These are phyloP conservation scores for Volucella zonaria DNA, from an alignment of 2,888 invertebrate species.

Conservation along the genomic window DNA sequence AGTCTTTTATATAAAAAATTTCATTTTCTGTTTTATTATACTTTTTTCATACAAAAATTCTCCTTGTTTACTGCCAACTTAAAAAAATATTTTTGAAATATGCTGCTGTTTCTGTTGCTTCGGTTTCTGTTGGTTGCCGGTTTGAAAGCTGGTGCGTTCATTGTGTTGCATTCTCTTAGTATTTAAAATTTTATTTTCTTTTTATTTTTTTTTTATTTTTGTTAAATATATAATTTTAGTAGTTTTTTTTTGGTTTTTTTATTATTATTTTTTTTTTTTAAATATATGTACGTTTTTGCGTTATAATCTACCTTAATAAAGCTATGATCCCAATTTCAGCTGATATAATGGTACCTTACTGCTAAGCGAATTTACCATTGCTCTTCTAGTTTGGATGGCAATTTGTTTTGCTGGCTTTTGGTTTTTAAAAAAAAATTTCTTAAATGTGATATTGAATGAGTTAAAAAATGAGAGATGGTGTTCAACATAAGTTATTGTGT, in stretches of 20 bases:
- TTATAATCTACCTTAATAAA: slow-evolving; percentile 84
- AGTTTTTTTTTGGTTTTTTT: slow-evolving; percentile 58
- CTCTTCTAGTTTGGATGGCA: slow-evolving; percentile 76
- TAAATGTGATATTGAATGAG: background rate
- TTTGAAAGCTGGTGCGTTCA: slow-evolving; percentile 55
- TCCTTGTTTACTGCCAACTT: slow-evolving; percentile 51
- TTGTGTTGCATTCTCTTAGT: slow-evolving; percentile 60
- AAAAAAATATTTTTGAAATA: slow-evolving; percentile 33
- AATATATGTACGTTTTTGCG: slow-evolving; percentile 68
- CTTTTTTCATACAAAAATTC: slow-evolving; percentile 26
- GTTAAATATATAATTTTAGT: slow-evolving; percentile 61
- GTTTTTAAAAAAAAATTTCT: slow-evolving; percentile 6
- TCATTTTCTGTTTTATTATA: background rate
- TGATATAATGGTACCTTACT: slow-evolving; percentile 83
- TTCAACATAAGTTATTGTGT: no score
- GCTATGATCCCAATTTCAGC: slow-evolving; percentile 87
- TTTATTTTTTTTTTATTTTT: slow-evolving; percentile 45
- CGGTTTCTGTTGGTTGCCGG: slow-evolving; percentile 13
- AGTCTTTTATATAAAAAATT: slow-evolving; percentile 37
- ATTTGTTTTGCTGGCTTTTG: slow-evolving; percentile 18
- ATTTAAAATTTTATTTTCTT: slow-evolving; percentile 38
- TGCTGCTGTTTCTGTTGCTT: slow-evolving; percentile 54
- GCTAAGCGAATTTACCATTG: slow-evolving; percentile 83
- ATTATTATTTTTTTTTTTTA: slow-evolving; percentile 72
- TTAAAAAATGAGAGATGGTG: background rate